Percentiles rank a stretch among this genome's conserved stretches.
These are phyloP conservation scores for Saccopteryx leptura DNA, from an alignment of 2,113 vertebrate genomes.

Conservation along the genomic window DNA sequence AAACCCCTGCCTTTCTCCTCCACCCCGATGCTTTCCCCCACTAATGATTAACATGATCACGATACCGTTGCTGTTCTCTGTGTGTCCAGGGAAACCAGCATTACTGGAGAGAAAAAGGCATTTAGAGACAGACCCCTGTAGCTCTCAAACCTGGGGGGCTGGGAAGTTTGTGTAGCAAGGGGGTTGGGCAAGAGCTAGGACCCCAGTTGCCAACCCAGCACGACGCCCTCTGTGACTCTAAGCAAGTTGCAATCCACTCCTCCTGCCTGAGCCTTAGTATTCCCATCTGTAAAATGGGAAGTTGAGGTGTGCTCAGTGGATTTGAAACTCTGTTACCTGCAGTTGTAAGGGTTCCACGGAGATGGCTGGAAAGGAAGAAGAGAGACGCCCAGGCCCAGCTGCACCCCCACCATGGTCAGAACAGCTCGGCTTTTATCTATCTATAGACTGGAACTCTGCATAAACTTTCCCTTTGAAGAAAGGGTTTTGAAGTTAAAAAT, in stretches of 20 bases:
- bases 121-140: background rate
- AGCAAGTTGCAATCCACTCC: background rate
- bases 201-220: background rate
- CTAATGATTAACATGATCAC: background rate
- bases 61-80: background rate
- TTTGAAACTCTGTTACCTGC: background rate
- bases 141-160: background rate
- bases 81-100: background rate
- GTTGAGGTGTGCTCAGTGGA: background rate
- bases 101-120: background rate
- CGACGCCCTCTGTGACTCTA: rapidly evolving
- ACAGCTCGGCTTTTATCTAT: slow-evolving; percentile 42
- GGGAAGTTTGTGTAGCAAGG: background rate
- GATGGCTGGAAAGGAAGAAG: background rate
- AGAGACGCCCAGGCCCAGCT: rapidly evolving
- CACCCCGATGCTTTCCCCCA: background rate
- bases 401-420: background rate
- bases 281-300: background rate
- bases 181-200: rapidly evolving
- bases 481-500: slow-evolving; percentile 78
- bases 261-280: background rate
- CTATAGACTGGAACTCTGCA: background rate
- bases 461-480: slow-evolving; percentile 67
- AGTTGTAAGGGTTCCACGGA: background rate
- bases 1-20: slow-evolving; percentile 43